phyloP scores from a whole-genome alignment of 2,797 vertebrate genomes.

The Oceanodroma leucorhoa region DNA sequence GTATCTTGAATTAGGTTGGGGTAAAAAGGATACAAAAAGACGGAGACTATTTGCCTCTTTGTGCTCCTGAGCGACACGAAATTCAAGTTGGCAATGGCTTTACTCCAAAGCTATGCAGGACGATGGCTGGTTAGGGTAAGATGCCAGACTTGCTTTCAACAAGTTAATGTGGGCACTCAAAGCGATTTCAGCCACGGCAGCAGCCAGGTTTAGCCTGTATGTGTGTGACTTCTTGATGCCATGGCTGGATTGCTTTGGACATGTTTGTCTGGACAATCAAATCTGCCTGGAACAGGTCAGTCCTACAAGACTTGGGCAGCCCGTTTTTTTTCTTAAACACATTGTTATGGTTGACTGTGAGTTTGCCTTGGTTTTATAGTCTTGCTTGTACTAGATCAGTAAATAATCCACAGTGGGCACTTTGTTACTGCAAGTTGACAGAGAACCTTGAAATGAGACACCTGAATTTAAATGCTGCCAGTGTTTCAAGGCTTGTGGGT shows the following conservation, averaged over 20 bases:
- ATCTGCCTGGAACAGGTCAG: background rate
- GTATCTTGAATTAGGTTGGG: background rate
- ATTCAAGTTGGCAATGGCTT: background rate
- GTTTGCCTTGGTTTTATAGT: background rate
- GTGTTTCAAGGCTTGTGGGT: background rate
- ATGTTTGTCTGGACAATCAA: background rate
- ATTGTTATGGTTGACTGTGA: background rate
- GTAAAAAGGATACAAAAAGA: background rate
- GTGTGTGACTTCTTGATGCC: accelerated
- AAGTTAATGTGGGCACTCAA: background rate
- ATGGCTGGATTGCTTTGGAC: background rate
- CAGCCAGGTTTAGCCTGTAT: background rate
- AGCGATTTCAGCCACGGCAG: background rate
- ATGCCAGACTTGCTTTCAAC: background rate
- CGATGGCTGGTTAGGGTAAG: background rate
- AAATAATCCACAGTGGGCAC: background rate
- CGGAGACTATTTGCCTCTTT: background rate
- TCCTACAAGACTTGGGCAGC: background rate
- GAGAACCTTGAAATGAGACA: background rate
- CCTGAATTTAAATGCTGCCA: background rate
- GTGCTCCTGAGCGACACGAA: background rate
- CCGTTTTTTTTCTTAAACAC: background rate
- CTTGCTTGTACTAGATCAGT: background rate
- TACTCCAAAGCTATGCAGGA: background rate
- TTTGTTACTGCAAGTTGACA: background rate